Evolutionary conservation across 35 echinoderm and acorn worm genomes (phyloP).

Genomic region (Ophiothrix spiculata): DNA sequence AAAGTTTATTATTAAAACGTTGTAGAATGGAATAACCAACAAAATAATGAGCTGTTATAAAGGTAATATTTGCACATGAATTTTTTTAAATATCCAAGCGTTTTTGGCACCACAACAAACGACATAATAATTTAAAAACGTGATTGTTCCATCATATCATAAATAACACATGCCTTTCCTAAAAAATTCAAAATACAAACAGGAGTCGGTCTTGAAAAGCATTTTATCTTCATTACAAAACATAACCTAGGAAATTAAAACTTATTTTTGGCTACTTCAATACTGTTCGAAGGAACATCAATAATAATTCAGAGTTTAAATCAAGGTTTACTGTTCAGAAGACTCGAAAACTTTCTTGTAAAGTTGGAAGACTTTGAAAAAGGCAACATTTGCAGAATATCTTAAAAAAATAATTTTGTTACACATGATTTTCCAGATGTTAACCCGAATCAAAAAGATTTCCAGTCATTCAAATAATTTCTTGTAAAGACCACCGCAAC

Average conservation of each 20-base stretch:
- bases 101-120: constrained; percentile 9
- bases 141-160: constrained; percentile 12
- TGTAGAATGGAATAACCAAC: neutral
- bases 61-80: constrained; percentile 4
- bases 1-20: no score
- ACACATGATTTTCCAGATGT: no score
- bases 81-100: neutral
- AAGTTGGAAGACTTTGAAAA: constrained; percentile 15
- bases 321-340: neutral
- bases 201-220: neutral
- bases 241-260: neutral
- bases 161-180: neutral
- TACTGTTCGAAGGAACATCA: neutral
- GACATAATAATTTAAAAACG: neutral
- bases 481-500: no score
- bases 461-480: no score
- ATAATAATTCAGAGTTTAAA: neutral
- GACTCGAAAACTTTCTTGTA: neutral
- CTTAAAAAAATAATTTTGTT: neutral
- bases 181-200: neutral
- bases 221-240: neutral
- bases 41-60: constrained; percentile 1
- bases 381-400: neutral
- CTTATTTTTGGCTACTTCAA: neutral
- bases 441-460: no score